phyloP scores from a whole-genome alignment of 2,113 vertebrate species.

The Cyphomyrus plagiostoma region DNA sequence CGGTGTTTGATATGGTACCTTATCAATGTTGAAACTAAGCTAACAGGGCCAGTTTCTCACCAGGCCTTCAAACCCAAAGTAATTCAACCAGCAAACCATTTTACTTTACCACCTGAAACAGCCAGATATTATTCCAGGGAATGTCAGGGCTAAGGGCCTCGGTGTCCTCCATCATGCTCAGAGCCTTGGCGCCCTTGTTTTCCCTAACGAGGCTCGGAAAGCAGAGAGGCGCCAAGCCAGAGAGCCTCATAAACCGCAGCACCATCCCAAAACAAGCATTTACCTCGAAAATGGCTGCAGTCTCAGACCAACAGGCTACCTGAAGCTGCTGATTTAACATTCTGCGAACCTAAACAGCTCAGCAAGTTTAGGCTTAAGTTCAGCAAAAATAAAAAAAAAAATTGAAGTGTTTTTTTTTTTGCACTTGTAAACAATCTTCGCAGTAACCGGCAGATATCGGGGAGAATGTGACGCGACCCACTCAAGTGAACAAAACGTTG shows the following conservation, averaged over 20 bases:
- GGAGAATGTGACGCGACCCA: not conserved
- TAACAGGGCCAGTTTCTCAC: not conserved
- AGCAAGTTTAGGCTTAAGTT: conserved; percentile 3
- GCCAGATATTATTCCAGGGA: not conserved
- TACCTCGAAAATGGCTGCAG: not conserved
- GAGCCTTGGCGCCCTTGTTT: not conserved
- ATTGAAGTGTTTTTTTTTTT: not conserved
- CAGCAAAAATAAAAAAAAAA: not conserved
- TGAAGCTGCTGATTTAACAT: conserved; percentile 1
- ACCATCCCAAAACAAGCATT: not conserved
- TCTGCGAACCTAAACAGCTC: not conserved
- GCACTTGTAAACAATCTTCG: not conserved
- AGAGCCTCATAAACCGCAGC: not conserved
- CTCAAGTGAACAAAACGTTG: not conserved
- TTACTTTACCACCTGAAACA: not conserved
- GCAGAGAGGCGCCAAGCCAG: not conserved
- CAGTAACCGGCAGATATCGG: not conserved
- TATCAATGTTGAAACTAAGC: not conserved
- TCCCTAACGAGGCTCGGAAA: not conserved
- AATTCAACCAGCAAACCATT: not conserved
- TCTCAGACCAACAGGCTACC: not conserved
- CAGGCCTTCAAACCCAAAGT: not conserved
- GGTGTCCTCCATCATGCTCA: not conserved
- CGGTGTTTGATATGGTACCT: not conserved
- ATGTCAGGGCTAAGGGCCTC: not conserved